Base-by-base conservation (phyloP, 2,113 vertebrate genomes). In the Globicephala melas region DNA sequence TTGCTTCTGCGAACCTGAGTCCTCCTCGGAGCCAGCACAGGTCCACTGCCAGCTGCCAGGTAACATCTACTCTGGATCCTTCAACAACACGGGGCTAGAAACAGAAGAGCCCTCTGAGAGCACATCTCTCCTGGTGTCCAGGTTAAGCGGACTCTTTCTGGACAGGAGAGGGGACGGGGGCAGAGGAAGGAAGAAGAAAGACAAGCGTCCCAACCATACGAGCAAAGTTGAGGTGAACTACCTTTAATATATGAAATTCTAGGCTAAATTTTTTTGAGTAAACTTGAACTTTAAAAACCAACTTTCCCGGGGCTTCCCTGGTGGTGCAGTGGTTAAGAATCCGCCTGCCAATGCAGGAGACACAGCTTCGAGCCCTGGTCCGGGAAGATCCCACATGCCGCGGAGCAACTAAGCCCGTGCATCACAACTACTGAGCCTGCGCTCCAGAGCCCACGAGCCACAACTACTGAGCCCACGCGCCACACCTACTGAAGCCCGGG, bases 321-420 rank as follows among this genome's bases (percentile, higher is more conserved):
- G 53, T 17, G 53, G 53, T 1, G 1, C 53, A 53, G 53, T 18
- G 53, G 15, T 53, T 53, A 53, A 17, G 53, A 53, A 53, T 17
- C 15, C 0, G 5, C 53, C 53, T 53, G 53, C 53, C 53, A 53
- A 1, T 17, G 53, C 14, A 50, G 50, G 50, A 15, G 50, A 50
- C 14, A 15, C 0, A 1, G 50, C 14, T 50, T 50, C 50, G 2
- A 50, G 50, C 4, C 50, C 50, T 50, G 50, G 50, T 50, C 50
- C 3, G 14, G 50, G 50, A 15, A 50, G 50, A 50, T 15, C 50
- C 50, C 1, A 50, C 50, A 50, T 50, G 50, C 50, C 50, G 4
- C 14, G 3, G 50, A 50, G 14, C 4, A 50, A 50, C 14, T 0
- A 1, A 50, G 50, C 50, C 50, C 50, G 3, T 1, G 3, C 13